phyloP scores from a whole-genome alignment of 1,140 invertebrate species.

The Carposina sasakii region DNA sequence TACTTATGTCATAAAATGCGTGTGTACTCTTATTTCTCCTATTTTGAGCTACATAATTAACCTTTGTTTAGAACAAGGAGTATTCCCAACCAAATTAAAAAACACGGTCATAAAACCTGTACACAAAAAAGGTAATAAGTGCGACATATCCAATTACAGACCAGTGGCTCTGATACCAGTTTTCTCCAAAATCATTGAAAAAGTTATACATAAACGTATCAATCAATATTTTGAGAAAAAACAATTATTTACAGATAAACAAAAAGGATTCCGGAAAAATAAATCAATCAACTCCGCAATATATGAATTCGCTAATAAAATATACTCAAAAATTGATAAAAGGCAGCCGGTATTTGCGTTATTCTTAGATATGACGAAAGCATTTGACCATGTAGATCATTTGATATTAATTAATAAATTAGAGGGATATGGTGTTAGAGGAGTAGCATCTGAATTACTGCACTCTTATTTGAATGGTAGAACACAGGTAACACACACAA shows the following conservation, averaged over 20 bases:
- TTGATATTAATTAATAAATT: background rate
- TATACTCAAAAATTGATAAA: background rate
- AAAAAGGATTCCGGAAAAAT: background rate
- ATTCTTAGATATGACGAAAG: constrained; percentile 7
- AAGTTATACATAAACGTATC: background rate
- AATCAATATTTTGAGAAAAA: background rate
- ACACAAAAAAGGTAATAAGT: background rate
- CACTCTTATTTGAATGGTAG: constrained; percentile 2
- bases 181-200: constrained; percentile 1
- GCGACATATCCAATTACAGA: constrained; percentile 2
- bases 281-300: background rate
- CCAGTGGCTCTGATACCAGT: constrained; percentile 2
- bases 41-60: constrained; percentile 1
- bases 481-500: background rate
- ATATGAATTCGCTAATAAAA: background rate
- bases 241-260: background rate
- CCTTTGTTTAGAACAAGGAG: constrained; percentile 1
- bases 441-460: background rate
- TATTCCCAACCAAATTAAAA: constrained; percentile 4
- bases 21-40: background rate
- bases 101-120: background rate
- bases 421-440: constrained; percentile 3
- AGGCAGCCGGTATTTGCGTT: background rate
- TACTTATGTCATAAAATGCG: background rate
- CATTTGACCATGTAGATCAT: constrained; percentile 6